These are phyloP conservation scores for Brachionus plicatilis DNA, from an alignment of 1,140 invertebrate genomes.

Conservation along the genomic window DNA sequence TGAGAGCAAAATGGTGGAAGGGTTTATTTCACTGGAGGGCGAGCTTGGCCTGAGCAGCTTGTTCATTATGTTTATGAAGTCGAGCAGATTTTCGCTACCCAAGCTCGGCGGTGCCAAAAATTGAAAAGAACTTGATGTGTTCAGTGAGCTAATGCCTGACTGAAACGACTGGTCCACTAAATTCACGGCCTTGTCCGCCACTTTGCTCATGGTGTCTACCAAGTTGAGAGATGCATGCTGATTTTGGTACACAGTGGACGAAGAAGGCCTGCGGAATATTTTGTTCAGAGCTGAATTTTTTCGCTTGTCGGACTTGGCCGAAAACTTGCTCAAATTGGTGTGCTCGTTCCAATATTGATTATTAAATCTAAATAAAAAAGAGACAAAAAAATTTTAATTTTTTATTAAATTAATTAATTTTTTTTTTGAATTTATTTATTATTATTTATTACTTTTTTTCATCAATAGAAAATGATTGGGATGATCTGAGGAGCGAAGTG, in stretches of 20 bases:
- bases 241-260: not conserved
- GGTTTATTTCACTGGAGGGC: not conserved
- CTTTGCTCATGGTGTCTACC: constrained; percentile 26
- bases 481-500: not conserved
- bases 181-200: constrained; percentile 26
- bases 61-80: not conserved
- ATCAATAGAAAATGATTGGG: not conserved
- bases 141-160: not conserved
- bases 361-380: not conserved
- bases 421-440: not conserved
- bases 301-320: not conserved
- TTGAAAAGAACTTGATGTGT: not conserved
- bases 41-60: not conserved
- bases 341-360: constrained; percentile 27
- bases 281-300: constrained; percentile 10
- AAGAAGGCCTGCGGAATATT: constrained; percentile 6
- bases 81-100: not conserved
- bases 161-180: constrained; percentile 31
- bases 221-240: not conserved
- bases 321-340: constrained; percentile 10
- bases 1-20: not conserved
- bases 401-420: too few relatives aligned
- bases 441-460: not conserved
- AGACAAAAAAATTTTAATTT: too few relatives aligned
- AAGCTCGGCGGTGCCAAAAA: not conserved